Evolutionary conservation across 2,113 vertebrate species (phyloP), one percentile per base, ranked within the genome.

Genomic region (Cynoglossus semilaevis): DNA sequence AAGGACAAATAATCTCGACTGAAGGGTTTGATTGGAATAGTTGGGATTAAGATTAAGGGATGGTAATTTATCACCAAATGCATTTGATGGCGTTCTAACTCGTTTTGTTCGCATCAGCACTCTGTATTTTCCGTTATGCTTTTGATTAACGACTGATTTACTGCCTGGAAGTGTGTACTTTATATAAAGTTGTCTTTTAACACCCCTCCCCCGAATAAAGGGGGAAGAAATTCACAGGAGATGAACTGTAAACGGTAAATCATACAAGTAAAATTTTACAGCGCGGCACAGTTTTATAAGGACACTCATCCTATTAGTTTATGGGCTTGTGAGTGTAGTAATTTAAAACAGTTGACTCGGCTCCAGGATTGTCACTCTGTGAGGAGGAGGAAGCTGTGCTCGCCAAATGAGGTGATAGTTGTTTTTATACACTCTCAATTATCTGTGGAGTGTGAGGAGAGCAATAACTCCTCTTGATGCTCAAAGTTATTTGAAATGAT

Each of bases 181-280:
- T 54, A 45, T 9, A 57, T 70, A 68, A 63, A 77, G 13, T 29
- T 58, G 47, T 51, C 61, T 58, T 77, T 51, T 22, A 65, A 35
- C 37, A 35, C 50, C 46, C n/a, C 36, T 22, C 47, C 46, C 70
- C 52, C 66, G 73, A 72, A 74, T 77, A 67, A 63, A 71, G 16
- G n/a, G 18, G 18, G 43, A 57, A 57, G 10, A 49, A 45, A 72
- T 77, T 65, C 61, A 43, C 37, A 54, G 40, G 46, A 64, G 48
- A 59, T 70, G 34, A 74, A 55, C n/a, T 57, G 37, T 62, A 55
- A 56, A 66, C 37, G 54, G 51, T 81, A 76, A 79, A 86, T 79
- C 70, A 67, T 8, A 1, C 36, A 37, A 42, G 43, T 47, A 45
- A 53, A 79, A 70, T 51, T 61, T 75, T 60, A 49, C 42, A 67